Base-by-base conservation (phyloP, 2,888 invertebrate genomes). In the Drosophila parthenogenetica region DNA sequence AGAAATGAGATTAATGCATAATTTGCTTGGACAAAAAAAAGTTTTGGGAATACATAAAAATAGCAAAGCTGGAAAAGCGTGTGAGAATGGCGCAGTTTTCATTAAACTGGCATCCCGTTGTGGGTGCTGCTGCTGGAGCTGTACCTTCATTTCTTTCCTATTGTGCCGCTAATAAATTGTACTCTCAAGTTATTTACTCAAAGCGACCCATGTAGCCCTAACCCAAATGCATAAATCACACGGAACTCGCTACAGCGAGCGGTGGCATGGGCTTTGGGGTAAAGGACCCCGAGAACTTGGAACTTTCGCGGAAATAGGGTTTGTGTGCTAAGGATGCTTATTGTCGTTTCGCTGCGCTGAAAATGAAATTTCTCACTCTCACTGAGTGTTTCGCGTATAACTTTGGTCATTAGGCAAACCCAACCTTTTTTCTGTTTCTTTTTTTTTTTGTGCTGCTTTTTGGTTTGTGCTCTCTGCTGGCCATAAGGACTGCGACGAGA, bases 141-240 rank as follows among this genome's bases (percentile, higher is more conserved):
- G 45, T 49, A 74, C 66, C 59, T 55, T 62, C 58, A 62, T 57
- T 59, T 68, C 51, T 62, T 53, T 60, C 48, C 63, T 63, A 66
- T 60, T 81, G 72, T 70, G 62, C 55, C 70, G 64, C 69, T 84
- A 81, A 84, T 79, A 79, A 84, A 82, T 87, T 79, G 76, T 69
- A 51, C 68, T 75, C 51, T 62, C 59, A 69, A 69, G 81, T 83
- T 82, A 70, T 77, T 73, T 79, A 77, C 68, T 54, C 57, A 79
- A 85, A 67, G 77, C 55, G 61, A 67, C 64, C 79, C 66, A 48
- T 49, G 48, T 51, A 63, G 77, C 51, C 76, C 81, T 48, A 61
- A 51, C 81, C 81, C 81, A 76, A 87, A 78, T 81, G 84, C 87
- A 81, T 81, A 81, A 81, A 87, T 81, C 87, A 81, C 81, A 64